These are phyloP conservation scores for Eurystomus glaucurus DNA, from an alignment of 2,797 vertebrate species.

Conservation along the genomic window DNA sequence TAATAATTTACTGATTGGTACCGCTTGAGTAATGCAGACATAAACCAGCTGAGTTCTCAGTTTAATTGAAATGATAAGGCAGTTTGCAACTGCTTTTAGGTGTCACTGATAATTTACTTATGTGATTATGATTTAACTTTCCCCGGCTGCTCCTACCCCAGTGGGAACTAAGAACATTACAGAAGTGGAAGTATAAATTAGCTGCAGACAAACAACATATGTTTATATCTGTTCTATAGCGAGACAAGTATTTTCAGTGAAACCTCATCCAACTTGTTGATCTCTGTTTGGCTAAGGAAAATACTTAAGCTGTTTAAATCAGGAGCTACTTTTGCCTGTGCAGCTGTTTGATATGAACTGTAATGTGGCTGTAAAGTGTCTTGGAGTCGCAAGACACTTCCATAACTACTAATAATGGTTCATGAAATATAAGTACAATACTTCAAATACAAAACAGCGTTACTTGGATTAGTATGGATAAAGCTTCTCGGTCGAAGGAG, in stretches of 20 bases:
- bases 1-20: slow-evolving; percentile 45
- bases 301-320: slow-evolving; percentile 24
- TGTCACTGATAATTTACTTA: slow-evolving; percentile 53
- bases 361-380: background rate
- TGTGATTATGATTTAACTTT: slow-evolving; percentile 35
- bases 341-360: background rate
- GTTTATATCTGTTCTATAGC: slow-evolving; percentile 17
- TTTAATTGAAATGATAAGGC: slow-evolving; percentile 54
- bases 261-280: slow-evolving; percentile 39
- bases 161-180: slow-evolving; percentile 22
- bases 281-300: slow-evolving; percentile 38
- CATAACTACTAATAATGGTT: background rate
- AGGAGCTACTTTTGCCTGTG: slow-evolving; percentile 14
- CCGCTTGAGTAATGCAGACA: slow-evolving; percentile 53
- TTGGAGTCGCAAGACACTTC: background rate
- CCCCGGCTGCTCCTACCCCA: background rate
- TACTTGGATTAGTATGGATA: background rate
- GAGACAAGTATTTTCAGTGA: slow-evolving; percentile 37
- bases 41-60: slow-evolving; percentile 58
- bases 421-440: background rate
- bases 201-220: slow-evolving; percentile 68
- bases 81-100: slow-evolving; percentile 65
- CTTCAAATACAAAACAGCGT: background rate
- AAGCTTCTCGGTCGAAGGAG: background rate
- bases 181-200: slow-evolving; percentile 60